These are phyloP conservation scores for Protophormia terraenovae DNA, from an alignment of 2,888 invertebrate genomes.

Conservation along the genomic window DNA sequence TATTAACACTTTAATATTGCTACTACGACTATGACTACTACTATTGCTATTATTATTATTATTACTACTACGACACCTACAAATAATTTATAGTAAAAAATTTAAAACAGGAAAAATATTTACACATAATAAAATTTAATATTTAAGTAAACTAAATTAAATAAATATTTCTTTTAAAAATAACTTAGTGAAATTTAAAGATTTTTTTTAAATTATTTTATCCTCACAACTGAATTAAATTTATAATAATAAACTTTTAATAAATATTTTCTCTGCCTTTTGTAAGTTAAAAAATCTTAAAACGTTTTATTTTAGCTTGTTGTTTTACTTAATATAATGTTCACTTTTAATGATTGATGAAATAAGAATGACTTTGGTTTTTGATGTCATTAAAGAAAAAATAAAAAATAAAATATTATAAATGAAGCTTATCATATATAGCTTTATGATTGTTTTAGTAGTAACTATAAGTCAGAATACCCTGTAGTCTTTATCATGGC, in stretches of 20 bases:
- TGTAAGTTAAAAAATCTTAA: neutral
- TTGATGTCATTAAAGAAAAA: neutral
- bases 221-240: neutral
- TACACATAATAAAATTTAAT: neutral
- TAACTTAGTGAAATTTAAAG: neutral
- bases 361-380: neutral
- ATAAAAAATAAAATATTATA: neutral
- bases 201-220: neutral
- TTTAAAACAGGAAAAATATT: neutral
- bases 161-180: too few species aligned
- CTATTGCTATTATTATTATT: too few species aligned
- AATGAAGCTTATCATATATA: neutral
- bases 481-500: too few species aligned
- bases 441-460: neutral
- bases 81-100: neutral
- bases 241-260: neutral
- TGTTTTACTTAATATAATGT: neutral
- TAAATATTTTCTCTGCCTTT: neutral
- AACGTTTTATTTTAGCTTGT: neutral
- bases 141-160: neutral
- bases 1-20: conserved; percentile 45
- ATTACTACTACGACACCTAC: neutral
- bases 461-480: too few species aligned
- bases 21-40: neutral
- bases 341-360: conserved; percentile 8